These are phyloP conservation scores for Erebia palarica DNA, from an alignment of 2,888 invertebrate species.

Conservation along the genomic window DNA sequence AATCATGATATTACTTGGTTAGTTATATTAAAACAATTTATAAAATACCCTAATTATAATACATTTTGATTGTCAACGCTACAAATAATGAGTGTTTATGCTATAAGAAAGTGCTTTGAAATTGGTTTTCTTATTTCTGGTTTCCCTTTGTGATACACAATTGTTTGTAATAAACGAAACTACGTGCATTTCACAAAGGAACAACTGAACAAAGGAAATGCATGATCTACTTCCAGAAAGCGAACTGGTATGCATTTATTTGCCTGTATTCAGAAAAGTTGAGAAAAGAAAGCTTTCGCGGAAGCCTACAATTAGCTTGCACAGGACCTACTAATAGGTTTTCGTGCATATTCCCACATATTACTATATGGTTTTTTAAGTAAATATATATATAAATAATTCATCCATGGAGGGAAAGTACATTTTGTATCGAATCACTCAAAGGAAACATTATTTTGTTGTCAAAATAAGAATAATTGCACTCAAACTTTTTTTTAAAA, in stretches of 20 bases:
- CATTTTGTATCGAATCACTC: no score
- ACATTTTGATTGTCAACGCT: no score
- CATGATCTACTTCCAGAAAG: slow-evolving; percentile 35
- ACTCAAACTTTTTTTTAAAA: no score
- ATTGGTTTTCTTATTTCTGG: slow-evolving; percentile 18
- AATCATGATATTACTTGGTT: no score
- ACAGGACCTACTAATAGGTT: neutral
- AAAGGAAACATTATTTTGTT: no score
- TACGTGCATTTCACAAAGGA: slow-evolving; percentile 37
- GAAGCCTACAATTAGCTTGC: slow-evolving; percentile 14
- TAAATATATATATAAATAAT: no score
- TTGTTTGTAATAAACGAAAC: slow-evolving; percentile 36
- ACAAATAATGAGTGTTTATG: slow-evolving; percentile 2
- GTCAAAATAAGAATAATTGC: no score
- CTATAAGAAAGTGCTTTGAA: slow-evolving; percentile 7
- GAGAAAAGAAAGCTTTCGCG: slow-evolving; percentile 12
- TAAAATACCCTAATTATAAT: no score
- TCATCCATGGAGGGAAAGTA: no score
- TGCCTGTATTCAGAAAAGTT: slow-evolving; percentile 21
- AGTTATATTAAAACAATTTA: no score
- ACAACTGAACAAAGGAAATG: slow-evolving; percentile 32
- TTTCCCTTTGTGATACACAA: slow-evolving; percentile 25
- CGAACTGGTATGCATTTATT: slow-evolving; percentile 32
- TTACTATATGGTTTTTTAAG: no score
- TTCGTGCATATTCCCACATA: neutral